Conservation (phyloP, 2,797 vertebrate species). For the Sebastes nivosus region DNA sequence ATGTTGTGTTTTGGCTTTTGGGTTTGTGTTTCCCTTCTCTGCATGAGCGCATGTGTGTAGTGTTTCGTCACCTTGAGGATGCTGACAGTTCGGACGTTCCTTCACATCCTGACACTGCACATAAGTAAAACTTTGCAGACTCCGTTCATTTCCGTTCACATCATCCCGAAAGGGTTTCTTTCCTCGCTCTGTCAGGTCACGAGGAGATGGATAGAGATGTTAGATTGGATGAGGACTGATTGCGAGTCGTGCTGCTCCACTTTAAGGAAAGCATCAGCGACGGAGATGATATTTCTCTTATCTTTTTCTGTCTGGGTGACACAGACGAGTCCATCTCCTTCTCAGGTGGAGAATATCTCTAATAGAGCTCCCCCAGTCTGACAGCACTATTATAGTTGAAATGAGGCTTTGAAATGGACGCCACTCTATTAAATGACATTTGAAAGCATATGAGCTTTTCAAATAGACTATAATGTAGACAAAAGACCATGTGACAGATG, state of each 20-base stretch:
- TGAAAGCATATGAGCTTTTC: constrained; percentile 44
- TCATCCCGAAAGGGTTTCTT: constrained; percentile 24
- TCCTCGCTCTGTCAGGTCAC: constrained; percentile 2
- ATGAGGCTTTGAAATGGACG: constrained; percentile 49
- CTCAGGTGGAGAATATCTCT: constrained; percentile 51
- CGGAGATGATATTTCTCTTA: constrained; percentile 51
- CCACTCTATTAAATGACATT: constrained; percentile 52
- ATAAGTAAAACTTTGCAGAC: constrained; percentile 38
- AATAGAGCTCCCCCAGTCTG: constrained; percentile 35
- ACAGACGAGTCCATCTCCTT: constrained; percentile 38
- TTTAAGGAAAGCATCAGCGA: constrained; percentile 32
- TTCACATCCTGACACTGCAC: constrained; percentile 28
- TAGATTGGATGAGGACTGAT: constrained; percentile 48
- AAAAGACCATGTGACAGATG: constrained; percentile 50
- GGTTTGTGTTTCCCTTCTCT: constrained; percentile 8
- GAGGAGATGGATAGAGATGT: constrained; percentile 47
- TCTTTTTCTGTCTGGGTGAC: constrained; percentile 48
- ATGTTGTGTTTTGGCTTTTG: constrained; percentile 15
- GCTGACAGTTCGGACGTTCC: constrained; percentile 29
- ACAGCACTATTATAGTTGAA: constrained; percentile 53
- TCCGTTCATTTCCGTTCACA: constrained; percentile 9
- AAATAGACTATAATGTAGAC: constrained; percentile 39
- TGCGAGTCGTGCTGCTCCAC: constrained; percentile 27
- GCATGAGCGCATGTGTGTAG: neutral
- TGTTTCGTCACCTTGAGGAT: constrained; percentile 40